phyloP scores from a whole-genome alignment of 2,797 vertebrate genomes.

The Ciconia nigra region DNA sequence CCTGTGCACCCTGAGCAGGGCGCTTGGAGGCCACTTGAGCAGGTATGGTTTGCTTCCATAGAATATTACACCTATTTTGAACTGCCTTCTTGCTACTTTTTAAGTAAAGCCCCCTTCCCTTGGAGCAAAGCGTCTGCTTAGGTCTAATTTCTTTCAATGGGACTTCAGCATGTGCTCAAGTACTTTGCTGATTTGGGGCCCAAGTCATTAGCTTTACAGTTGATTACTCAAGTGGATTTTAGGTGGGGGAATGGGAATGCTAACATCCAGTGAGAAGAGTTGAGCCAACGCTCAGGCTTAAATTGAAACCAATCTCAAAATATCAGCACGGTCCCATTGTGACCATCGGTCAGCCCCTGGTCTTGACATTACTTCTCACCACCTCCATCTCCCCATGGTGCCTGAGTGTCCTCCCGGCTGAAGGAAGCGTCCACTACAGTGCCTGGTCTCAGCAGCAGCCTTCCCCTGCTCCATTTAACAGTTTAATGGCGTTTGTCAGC shows the following conservation, averaged over 20 bases:
- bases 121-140: background rate
- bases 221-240: conserved; percentile 58
- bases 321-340: fast-evolving
- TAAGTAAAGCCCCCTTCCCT: background rate
- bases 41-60: background rate
- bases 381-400: fast-evolving
- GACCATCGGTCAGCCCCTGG: fast-evolving
- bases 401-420: background rate
- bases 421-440: background rate
- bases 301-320: background rate
- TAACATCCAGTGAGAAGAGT: background rate
- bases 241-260: background rate
- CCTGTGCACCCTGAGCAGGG: background rate
- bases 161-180: conserved; percentile 34
- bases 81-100: background rate
- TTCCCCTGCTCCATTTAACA: background rate
- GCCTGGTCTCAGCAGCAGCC: background rate
- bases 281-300: background rate
- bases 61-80: background rate
- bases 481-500: background rate
- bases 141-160: conserved; percentile 14
- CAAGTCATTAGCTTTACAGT: background rate
- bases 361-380: background rate
- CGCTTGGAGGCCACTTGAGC: fast-evolving
- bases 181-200: conserved; percentile 29